A percentile compares a stretch with the other conserved stretches of the same genome.
phyloP scores from a whole-genome alignment of 2,888 invertebrate genomes.

The Leucozona laternaria region DNA sequence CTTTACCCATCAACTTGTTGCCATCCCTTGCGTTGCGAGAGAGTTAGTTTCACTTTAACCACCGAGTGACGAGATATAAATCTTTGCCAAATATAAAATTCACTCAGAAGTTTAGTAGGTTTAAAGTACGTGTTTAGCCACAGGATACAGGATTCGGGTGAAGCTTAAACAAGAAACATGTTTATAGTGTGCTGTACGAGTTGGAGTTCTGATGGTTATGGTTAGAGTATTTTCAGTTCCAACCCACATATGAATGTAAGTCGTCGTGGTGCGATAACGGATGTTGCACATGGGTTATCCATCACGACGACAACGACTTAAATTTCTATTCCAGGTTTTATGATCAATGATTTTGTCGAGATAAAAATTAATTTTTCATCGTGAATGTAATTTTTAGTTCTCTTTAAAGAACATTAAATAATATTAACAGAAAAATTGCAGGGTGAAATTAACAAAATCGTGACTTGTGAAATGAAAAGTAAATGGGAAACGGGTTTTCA shows the following conservation, averaged over 20 bases:
- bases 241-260: neutral
- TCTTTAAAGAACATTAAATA: too few species aligned
- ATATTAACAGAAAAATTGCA: too few species aligned
- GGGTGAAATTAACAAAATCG: too few species aligned
- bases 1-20: slow-evolving; percentile 20
- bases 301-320: neutral
- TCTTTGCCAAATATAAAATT: slow-evolving; percentile 18
- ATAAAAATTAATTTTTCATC: neutral
- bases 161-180: neutral
- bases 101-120: neutral
- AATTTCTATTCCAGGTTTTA: neutral
- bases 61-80: slow-evolving; percentile 6
- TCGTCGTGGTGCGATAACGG: neutral
- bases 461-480: too few species aligned
- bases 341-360: neutral
- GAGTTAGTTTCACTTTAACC: neutral
- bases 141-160: neutral
- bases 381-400: neutral
- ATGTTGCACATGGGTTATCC: neutral
- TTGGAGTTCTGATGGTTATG: neutral
- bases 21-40: neutral
- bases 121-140: neutral
- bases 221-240: neutral
- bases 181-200: neutral
- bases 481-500: too few species aligned